Percentiles rank a stretch among this genome's conserved stretches.
These are phyloP conservation scores for Colletes gigas DNA, from an alignment of 1,140 invertebrate species.

Conservation along the genomic window DNA sequence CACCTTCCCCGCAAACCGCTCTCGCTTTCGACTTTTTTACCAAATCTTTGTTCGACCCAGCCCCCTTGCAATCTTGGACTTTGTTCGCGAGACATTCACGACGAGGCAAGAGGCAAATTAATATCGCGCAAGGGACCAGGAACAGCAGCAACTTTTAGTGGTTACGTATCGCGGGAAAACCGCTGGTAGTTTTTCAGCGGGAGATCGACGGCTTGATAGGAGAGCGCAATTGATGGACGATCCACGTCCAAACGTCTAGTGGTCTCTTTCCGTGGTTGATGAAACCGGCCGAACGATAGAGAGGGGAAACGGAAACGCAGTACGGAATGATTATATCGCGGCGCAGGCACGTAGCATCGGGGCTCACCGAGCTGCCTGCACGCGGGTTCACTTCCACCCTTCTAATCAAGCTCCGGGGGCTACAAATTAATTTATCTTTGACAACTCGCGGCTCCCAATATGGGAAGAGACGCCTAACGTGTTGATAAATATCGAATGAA, in stretches of 20 bases:
- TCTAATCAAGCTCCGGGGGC: slow-evolving; percentile 71
- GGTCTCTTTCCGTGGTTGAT: slow-evolving; percentile 40
- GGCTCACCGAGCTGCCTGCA: slow-evolving; percentile 34
- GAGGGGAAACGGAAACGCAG: slow-evolving; percentile 21
- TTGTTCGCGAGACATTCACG: slow-evolving; percentile 3
- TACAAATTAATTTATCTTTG: slow-evolving; percentile 75
- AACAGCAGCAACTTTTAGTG: not conserved
- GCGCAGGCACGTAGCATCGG: slow-evolving; percentile 46
- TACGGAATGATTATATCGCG: slow-evolving; percentile 53
- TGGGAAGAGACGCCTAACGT: slow-evolving; percentile 45
- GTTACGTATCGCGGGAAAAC: not conserved
- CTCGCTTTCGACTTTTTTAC: slow-evolving; percentile 19
- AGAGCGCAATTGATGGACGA: slow-evolving; percentile 53
- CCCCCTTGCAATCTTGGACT: slow-evolving; percentile 9
- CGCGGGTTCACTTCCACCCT: slow-evolving; percentile 50
- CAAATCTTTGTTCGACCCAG: slow-evolving; percentile 39
- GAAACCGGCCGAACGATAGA: slow-evolving; percentile 26
- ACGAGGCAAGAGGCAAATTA: no score
- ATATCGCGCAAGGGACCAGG: not conserved
- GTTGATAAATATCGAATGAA: slow-evolving; percentile 48
- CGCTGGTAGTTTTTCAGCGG: slow-evolving; percentile 13
- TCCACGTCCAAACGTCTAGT: slow-evolving; percentile 24
- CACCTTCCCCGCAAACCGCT: not conserved
- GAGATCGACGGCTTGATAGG: slow-evolving; percentile 37
- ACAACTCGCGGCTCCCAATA: slow-evolving; percentile 60